Conservation (phyloP, 2,113 vertebrate species). For the Zosterops pallidus region DNA sequence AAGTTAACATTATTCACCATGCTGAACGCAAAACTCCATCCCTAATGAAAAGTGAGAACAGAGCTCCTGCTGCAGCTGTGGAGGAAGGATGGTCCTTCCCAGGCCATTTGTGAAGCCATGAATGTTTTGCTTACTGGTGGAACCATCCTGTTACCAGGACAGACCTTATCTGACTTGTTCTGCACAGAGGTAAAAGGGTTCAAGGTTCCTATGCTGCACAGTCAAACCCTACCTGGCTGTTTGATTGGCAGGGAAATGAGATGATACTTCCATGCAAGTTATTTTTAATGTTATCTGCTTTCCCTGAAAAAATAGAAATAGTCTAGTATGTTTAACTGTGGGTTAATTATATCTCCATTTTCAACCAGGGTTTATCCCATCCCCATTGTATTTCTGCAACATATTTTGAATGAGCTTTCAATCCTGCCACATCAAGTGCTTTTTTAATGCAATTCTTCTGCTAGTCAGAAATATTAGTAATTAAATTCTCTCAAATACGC, state of each 20-base stretch:
- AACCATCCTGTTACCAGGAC: neutral
- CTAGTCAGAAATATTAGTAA: constrained; percentile 77
- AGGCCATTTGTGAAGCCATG: neutral
- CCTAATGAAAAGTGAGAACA: neutral
- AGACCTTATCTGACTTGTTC: neutral
- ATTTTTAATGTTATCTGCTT: constrained; percentile 5
- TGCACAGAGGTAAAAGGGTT: neutral
- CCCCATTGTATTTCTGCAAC: constrained; percentile 14
- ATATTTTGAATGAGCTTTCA: constrained; percentile 27
- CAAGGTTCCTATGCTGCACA: neutral
- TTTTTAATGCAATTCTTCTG: constrained; percentile 70
- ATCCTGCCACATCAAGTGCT: constrained; percentile 35
- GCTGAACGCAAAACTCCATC: neutral
- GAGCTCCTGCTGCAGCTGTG: neutral
- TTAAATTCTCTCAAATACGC: constrained; percentile 71
- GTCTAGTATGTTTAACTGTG: neutral
- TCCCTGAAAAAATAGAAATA: neutral
- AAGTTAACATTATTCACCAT: neutral
- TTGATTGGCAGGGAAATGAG: neutral
- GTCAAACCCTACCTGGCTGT: neutral
- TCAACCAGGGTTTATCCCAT: constrained; percentile 17
- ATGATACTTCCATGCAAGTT: neutral
- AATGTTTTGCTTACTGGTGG: accelerated
- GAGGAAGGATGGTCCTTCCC: neutral
- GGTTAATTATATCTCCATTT: constrained; percentile 34